Conservation (phyloP, 2,113 vertebrate genomes). For the Corapipo altera region DNA sequence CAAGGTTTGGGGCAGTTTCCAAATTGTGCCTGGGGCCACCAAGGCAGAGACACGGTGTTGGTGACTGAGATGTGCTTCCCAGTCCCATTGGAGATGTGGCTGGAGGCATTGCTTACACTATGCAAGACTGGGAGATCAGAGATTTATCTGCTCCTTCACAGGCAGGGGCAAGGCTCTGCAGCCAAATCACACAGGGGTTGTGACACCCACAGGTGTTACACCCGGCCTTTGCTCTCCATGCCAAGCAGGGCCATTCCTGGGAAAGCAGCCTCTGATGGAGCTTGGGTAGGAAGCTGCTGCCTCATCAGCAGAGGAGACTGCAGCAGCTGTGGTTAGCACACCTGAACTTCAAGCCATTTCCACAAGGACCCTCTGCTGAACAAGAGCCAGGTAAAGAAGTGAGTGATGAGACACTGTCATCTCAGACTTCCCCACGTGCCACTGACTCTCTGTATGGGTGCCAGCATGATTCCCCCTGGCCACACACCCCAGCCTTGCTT, state of each 20-base stretch:
- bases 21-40: not conserved
- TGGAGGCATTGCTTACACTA: not conserved
- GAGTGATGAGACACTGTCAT: not conserved
- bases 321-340: not conserved
- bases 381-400: not conserved
- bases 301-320: not conserved
- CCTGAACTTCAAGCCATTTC: not conserved
- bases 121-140: not conserved
- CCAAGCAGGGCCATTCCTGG: not conserved
- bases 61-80: not conserved
- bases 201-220: not conserved
- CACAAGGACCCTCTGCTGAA: not conserved
- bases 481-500: not conserved
- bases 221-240: not conserved
- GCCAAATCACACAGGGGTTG: not conserved
- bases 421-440: not conserved
- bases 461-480: not conserved
- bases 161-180: not conserved
- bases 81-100: not conserved
- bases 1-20: not conserved
- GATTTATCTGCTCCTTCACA: not conserved
- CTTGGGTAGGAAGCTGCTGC: not conserved
- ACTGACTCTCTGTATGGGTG: not conserved
- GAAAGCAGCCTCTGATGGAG: not conserved
- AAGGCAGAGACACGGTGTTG: fast-evolving